phyloP scores from a whole-genome alignment of 2,113 vertebrate genomes.

The Echinops telfairi region DNA sequence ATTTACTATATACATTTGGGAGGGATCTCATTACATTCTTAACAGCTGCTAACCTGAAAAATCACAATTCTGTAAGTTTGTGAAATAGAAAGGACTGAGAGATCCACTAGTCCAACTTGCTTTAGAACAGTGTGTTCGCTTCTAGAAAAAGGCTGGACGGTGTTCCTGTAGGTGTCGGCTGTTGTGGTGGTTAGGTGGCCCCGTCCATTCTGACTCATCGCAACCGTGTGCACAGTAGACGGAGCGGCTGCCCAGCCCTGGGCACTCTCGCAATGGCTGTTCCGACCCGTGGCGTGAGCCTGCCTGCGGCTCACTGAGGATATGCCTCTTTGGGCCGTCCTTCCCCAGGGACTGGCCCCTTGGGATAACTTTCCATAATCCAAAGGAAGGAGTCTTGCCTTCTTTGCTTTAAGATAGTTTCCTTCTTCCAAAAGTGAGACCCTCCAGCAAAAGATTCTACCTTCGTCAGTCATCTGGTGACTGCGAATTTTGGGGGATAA shows the following conservation, averaged over 20 bases:
- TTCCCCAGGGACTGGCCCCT: background rate
- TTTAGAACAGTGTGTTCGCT: background rate
- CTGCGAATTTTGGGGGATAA: background rate
- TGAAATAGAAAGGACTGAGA: background rate
- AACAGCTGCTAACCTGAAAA: background rate
- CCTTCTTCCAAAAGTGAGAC: background rate
- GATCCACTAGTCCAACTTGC: background rate
- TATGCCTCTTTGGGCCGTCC: no score
- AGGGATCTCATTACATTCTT: background rate
- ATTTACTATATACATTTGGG: background rate
- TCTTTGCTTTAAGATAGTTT: background rate
- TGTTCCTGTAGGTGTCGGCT: no score
- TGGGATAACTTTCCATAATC: background rate
- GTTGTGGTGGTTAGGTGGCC: rapidly evolving
- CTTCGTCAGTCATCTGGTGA: background rate
- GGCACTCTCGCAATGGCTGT: no score
- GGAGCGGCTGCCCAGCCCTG: no score
- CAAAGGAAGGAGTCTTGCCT: background rate
- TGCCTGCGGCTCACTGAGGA: no score
- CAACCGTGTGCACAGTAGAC: no score
- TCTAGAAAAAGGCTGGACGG: background rate
- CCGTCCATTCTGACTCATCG: no score
- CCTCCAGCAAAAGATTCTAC: background rate
- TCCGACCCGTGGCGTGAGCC: no score
- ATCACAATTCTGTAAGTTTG: background rate